Base-by-base conservation (phyloP, 2,797 vertebrate genomes). In the Champsocephalus esox region DNA sequence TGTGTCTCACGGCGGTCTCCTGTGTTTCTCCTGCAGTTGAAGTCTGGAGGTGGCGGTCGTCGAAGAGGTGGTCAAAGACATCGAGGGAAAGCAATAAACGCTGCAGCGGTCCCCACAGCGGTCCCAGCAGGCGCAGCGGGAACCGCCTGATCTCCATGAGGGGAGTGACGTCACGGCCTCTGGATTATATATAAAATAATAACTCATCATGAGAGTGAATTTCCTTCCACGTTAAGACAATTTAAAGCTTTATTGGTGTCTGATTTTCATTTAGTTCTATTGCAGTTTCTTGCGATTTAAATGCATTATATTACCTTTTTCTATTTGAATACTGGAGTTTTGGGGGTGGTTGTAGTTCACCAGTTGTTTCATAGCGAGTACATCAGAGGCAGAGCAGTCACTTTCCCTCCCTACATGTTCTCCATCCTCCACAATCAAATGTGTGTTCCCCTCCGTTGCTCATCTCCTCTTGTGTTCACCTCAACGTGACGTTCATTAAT, bases 11-110 rank as follows among this genome's bases (percentile, higher is more conserved):
- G 17, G 38, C 7, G 10, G 16, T 54, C 57, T 38, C 24, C 9
- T 24, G 21, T 83, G 13, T 67, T 2, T 76, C 24, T 28, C 24
- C 55, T n/a, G 14, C 87, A 95, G 95, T 87, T 92, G 58, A 94
- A 93, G 83, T 84, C 90, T 0, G 92, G 91, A 60, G 84, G 92
- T 0, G 90, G 92, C 8, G 92, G 94, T 7, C 91, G 93, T 16
- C 82, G 93, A 55, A 82, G 95, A 87, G 94, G 94, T 0, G 94
- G 94, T 16, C 94, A 95, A 71, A 85, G 93, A 62, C 94, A 95
- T 77, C 78, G 91, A 90, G 92, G 90, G 75, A 94, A 93, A 78
- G 82, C 86, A 21, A 46, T 88, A 63, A 94, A 81, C 13, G 24
- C 78, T 1, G 46, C 82, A 0, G 3, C 66, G 0, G 52, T 83